These are phyloP conservation scores for Alosa alosa DNA, from an alignment of 2,113 vertebrate species.

Conservation along the genomic window DNA sequence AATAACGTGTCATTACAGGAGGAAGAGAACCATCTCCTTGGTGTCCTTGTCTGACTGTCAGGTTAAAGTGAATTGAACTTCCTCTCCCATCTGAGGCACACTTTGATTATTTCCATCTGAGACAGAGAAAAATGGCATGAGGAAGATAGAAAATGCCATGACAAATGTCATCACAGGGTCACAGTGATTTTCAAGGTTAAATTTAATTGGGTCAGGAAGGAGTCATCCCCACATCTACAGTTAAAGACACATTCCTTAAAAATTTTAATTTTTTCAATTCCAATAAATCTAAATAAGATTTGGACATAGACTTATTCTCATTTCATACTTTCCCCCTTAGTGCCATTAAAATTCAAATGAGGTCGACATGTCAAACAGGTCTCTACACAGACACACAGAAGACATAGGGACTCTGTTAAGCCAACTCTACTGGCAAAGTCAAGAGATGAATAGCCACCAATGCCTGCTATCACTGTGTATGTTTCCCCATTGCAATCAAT, in stretches of 20 bases:
- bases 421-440: neutral
- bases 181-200: neutral
- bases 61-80: neutral
- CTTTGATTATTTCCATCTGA: neutral
- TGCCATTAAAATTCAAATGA: neutral
- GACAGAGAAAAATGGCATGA: neutral
- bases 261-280: neutral
- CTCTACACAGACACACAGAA: too few relatives aligned
- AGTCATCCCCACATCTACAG: neutral
- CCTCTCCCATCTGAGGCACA: neutral
- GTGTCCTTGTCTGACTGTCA: too few relatives aligned
- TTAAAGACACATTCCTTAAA: neutral
- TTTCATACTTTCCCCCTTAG: too few relatives aligned
- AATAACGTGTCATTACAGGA: too few relatives aligned
- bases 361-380: neutral
- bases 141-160: neutral
- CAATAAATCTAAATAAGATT: neutral
- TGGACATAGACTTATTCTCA: neutral
- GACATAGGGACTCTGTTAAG: neutral
- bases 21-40: too few relatives aligned
- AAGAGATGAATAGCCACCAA: neutral
- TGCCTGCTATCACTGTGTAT: too few relatives aligned
- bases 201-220: neutral
- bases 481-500: neutral
- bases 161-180: neutral